A percentile compares a stretch with the other conserved stretches of the same genome.
phyloP scores from a whole-genome alignment of 2,113 vertebrate species.

The Tringa solitaria region DNA sequence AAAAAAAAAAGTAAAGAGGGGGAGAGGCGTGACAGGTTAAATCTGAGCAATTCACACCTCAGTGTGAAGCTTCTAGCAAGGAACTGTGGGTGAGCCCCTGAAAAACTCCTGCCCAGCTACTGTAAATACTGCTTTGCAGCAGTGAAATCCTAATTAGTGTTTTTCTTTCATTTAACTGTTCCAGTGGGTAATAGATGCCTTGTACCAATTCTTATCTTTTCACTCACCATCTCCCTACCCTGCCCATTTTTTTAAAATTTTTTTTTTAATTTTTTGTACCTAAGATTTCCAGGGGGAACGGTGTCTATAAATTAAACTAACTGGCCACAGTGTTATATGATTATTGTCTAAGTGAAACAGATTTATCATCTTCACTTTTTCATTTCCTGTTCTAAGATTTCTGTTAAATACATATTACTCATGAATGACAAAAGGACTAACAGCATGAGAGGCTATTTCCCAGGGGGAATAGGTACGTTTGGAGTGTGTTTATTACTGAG shows the following conservation, averaged over 20 bases:
- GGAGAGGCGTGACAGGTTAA: not conserved
- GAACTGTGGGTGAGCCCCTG: constrained; percentile 1
- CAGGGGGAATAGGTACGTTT: not conserved
- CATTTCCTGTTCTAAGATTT: constrained; percentile 47
- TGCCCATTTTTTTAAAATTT: not conserved
- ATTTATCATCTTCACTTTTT: constrained; percentile 43
- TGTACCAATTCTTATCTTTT: constrained; percentile 3
- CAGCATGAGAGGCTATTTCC: constrained; percentile 7
- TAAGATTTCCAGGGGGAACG: constrained; percentile 15
- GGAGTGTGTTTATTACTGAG: constrained; percentile 37
- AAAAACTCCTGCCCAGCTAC: not conserved
- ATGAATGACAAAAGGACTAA: constrained; percentile 38
- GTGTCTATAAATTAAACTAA: constrained; percentile 45
- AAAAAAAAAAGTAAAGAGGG: not conserved
- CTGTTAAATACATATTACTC: constrained; percentile 45
- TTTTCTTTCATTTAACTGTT: constrained; percentile 37
- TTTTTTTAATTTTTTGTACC: not conserved
- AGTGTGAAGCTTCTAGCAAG: constrained; percentile 16
- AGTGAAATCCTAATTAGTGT: constrained; percentile 59
- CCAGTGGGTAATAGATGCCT: not conserved
- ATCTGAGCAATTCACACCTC: constrained; percentile 24
- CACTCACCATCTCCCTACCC: not conserved
- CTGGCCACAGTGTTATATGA: constrained; percentile 3
- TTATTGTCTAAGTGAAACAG: constrained; percentile 36
- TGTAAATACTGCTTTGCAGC: constrained; percentile 50